These are phyloP conservation scores for Philopedon plagiatum DNA, from an alignment of 2,888 invertebrate species.

Conservation along the genomic window DNA sequence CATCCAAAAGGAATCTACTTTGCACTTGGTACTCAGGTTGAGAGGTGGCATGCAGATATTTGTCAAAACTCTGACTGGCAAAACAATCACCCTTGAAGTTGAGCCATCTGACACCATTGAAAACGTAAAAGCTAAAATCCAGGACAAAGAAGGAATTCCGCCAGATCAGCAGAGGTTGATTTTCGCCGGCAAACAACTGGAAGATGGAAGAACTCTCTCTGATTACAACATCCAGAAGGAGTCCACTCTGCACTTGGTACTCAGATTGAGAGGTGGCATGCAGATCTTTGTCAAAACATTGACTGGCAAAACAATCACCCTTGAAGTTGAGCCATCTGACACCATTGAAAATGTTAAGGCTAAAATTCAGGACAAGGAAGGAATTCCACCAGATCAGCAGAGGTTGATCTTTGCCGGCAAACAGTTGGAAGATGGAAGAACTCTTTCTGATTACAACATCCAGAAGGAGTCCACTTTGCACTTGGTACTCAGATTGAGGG, in stretches of 20 bases:
- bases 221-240: constrained; percentile 98
- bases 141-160: constrained; percentile 87
- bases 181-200: constrained; percentile 78
- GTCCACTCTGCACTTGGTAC: constrained; percentile 89
- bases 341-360: constrained; percentile 77
- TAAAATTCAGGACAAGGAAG: constrained; percentile 73
- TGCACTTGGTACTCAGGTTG: constrained; percentile 93
- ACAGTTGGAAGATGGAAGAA: constrained; percentile 88
- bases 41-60: constrained; percentile 74
- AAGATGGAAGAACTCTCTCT: constrained; percentile 92
- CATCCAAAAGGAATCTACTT: constrained; percentile 94
- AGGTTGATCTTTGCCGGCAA: constrained; percentile 72
- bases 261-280: constrained; percentile 89
- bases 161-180: constrained; percentile 72
- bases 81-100: constrained; percentile 72
- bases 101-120: constrained; percentile 76
- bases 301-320: constrained; percentile 73
- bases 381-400: constrained; percentile 74
- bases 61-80: constrained; percentile 73
- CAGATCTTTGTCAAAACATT: constrained; percentile 77
- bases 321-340: constrained; percentile 74
- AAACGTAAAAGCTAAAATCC: constrained; percentile 74
- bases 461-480: constrained; percentile 96
- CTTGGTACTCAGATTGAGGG: constrained; percentile 92
- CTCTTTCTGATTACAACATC: constrained; percentile 92